Conservation (phyloP, 2,888 invertebrate genomes). For the Patella pellucida region DNA sequence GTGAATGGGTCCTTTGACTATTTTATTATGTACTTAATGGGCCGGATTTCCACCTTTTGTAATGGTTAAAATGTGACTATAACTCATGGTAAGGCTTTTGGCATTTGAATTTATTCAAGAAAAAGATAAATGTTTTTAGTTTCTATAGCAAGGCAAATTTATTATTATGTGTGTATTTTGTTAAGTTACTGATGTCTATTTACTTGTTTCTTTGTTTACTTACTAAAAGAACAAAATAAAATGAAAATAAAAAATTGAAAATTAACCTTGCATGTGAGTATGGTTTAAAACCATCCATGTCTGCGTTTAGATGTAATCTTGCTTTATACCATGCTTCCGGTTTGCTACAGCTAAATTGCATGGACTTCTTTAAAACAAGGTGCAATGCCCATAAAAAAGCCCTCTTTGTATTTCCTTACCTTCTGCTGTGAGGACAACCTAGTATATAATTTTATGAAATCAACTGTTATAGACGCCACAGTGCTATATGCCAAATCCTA, state of each 20-base stretch:
- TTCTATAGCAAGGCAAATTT: neutral
- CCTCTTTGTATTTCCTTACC: too few relatives aligned
- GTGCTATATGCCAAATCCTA: too few relatives aligned
- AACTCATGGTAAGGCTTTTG: neutral
- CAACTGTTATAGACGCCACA: too few relatives aligned
- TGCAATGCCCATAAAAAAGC: neutral
- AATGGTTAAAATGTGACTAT: neutral
- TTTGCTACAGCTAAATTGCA: conserved; percentile 5
- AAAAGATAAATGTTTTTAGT: conserved; percentile 9
- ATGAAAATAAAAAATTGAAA: neutral
- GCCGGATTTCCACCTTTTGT: neutral
- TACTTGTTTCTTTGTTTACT: conserved; percentile 10
- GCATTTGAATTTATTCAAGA: neutral
- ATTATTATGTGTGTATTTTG: conserved; percentile 8
- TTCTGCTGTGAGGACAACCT: too few relatives aligned
- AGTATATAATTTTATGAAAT: too few relatives aligned
- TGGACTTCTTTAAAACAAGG: conserved; percentile 2
- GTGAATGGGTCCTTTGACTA: conserved; percentile 2
- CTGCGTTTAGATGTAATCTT: neutral
- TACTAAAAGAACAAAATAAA: neutral
- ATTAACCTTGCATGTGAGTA: neutral
- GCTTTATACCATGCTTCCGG: conserved; percentile 9
- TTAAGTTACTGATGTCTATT: conserved; percentile 8
- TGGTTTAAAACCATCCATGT: neutral
- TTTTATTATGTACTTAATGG: neutral